These are phyloP conservation scores for Barnardius zonarius DNA, from an alignment of 2,113 vertebrate species.

Conservation along the genomic window DNA sequence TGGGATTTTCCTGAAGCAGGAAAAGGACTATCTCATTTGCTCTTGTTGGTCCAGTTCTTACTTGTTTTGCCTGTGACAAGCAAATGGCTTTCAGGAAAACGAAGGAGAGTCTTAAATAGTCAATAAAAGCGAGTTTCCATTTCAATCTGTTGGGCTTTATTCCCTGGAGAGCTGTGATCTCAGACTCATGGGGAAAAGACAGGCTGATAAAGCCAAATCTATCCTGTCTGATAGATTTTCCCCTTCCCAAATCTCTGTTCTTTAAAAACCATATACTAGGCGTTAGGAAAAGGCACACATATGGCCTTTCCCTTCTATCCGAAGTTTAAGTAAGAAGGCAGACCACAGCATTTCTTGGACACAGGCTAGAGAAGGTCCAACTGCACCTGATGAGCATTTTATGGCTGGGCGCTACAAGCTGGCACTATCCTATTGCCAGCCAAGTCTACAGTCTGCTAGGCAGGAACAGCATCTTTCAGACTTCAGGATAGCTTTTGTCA, in stretches of 20 bases:
- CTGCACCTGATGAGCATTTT: neutral
- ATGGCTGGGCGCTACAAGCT: accelerated
- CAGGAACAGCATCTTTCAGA: neutral
- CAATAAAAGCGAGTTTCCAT: neutral
- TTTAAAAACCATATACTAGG: neutral
- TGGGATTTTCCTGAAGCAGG: neutral
- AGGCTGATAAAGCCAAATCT: neutral
- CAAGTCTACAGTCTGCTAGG: neutral
- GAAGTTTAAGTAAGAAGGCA: neutral
- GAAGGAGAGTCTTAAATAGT: neutral
- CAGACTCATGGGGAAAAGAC: neutral
- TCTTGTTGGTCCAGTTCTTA: neutral
- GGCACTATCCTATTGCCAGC: accelerated
- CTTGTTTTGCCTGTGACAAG: neutral
- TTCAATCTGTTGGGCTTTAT: neutral
- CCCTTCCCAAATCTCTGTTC: neutral
- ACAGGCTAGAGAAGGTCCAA: neutral
- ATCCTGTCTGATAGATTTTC: neutral
- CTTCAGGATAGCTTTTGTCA: neutral
- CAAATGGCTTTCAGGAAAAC: neutral
- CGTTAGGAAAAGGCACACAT: neutral
- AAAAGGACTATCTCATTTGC: neutral
- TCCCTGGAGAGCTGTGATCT: neutral
- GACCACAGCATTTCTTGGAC: neutral
- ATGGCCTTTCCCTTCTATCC: neutral